A percentile compares a stretch with the other conserved stretches of the same genome.
These are phyloP conservation scores for Drosophila parvula DNA, from an alignment of 1,140 invertebrate genomes.

Conservation along the genomic window DNA sequence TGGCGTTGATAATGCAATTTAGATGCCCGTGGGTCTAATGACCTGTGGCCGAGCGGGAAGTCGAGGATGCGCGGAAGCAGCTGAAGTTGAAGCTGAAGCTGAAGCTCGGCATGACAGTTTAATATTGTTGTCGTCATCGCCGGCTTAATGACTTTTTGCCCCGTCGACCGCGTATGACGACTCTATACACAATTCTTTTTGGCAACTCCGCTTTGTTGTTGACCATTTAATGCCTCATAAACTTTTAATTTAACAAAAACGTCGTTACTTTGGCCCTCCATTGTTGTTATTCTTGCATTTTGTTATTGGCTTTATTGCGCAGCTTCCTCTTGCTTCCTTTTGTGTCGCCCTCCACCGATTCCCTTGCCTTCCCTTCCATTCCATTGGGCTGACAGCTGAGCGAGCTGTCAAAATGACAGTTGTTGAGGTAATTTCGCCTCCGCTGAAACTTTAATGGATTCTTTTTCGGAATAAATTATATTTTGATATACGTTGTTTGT, in stretches of 20 bases:
- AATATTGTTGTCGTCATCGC: conserved; percentile 64
- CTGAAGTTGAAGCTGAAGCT: conserved; percentile 3
- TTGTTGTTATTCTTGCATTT: conserved; percentile 58
- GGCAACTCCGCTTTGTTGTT: conserved; percentile 77
- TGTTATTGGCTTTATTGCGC: conserved; percentile 65
- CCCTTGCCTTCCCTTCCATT: background rate
- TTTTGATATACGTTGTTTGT: conserved; percentile 7
- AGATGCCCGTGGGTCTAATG: conserved; percentile 73
- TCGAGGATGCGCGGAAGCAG: conserved; percentile 11
- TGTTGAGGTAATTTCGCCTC: conserved; percentile 67
- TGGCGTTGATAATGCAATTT: conserved; percentile 80
- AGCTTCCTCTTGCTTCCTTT: conserved; percentile 30
- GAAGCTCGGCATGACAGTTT: conserved; percentile 54
- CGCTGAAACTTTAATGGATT: conserved; percentile 47
- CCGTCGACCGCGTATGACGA: conserved; percentile 20
- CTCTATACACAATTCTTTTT: conserved; percentile 56
- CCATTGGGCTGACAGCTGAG: conserved; percentile 48
- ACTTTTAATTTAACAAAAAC: conserved; percentile 82
- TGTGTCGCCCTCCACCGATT: background rate
- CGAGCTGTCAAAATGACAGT: conserved; percentile 70
- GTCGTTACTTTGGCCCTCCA: conserved; percentile 60
- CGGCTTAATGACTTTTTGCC: conserved; percentile 75
- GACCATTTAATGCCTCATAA: conserved; percentile 82
- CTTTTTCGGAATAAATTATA: conserved; percentile 34
- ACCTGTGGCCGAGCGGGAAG: conserved; percentile 57